Percentiles rank a stretch among this genome's conserved stretches.
Evolutionary conservation across 2,797 vertebrate genomes (phyloP).

Genomic region (Paguma larvata): DNA sequence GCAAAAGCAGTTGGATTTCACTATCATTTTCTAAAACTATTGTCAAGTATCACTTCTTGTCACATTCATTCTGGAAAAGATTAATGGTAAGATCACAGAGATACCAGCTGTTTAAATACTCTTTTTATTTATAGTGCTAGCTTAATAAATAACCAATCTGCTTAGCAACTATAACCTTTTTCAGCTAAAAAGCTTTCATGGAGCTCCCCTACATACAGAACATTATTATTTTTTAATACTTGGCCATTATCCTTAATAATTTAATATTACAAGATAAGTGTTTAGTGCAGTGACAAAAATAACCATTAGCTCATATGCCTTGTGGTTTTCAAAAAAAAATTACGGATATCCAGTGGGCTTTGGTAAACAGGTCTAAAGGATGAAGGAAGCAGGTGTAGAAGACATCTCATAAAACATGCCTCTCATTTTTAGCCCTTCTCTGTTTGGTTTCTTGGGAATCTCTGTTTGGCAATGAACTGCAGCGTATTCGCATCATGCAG

Average conservation of each 20-base stretch:
- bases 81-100: slow-evolving; percentile 68
- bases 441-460: slow-evolving; percentile 80
- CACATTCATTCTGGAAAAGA: slow-evolving; percentile 67
- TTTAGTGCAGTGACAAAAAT: slow-evolving; percentile 54
- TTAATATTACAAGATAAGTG: slow-evolving; percentile 61
- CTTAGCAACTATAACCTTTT: slow-evolving; percentile 70
- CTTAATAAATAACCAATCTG: slow-evolving; percentile 74
- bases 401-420: slow-evolving; percentile 82
- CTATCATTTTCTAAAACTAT: slow-evolving; percentile 74
- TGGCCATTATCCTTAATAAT: slow-evolving; percentile 54
- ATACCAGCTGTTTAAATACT: slow-evolving; percentile 83
- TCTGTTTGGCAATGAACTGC: slow-evolving; percentile 70
- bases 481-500: slow-evolving; percentile 66
- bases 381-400: slow-evolving; percentile 78
- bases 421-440: slow-evolving; percentile 72
- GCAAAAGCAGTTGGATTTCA: slow-evolving; percentile 57
- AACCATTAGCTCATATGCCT: neutral
- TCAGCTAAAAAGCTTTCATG: slow-evolving; percentile 54
- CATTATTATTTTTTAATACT: slow-evolving; percentile 53
- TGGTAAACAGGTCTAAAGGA: slow-evolving; percentile 47
- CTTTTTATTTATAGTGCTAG: slow-evolving; percentile 72
- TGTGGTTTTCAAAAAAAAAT: slow-evolving; percentile 38
- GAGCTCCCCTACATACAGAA: neutral
- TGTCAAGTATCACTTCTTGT: slow-evolving; percentile 76
- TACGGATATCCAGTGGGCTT: neutral